Evolutionary conservation across 2,113 vertebrate genomes (phyloP).

Genomic region (Anseranas semipalmata): DNA sequence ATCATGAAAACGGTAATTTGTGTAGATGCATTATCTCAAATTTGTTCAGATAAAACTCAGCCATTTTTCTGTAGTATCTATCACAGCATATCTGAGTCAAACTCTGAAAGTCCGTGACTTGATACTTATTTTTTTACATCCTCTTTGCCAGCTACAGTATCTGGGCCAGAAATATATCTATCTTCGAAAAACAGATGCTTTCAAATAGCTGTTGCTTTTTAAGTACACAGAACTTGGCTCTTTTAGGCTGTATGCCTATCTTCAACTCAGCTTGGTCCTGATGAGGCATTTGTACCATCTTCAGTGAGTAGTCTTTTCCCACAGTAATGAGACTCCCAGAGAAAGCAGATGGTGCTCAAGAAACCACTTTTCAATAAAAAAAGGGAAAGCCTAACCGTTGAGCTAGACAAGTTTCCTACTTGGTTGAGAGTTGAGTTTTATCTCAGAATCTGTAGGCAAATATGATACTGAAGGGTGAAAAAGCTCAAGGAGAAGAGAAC

Average conservation of each 20-base stretch:
- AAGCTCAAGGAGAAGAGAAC: background rate
- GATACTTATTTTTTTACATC: background rate
- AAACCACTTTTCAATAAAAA: background rate
- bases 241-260: background rate
- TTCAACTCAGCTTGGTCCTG: background rate
- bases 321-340: background rate
- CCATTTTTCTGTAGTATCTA: background rate
- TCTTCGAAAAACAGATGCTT: background rate
- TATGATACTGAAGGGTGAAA: background rate
- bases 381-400: background rate
- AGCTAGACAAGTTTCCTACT: background rate
- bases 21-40: background rate
- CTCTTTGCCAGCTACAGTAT: background rate
- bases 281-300: background rate
- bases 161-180: background rate
- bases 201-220: background rate
- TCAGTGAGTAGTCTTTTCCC: background rate
- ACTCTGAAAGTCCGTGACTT: background rate
- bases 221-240: background rate
- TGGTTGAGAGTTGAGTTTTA: background rate
- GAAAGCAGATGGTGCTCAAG: background rate
- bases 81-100: background rate
- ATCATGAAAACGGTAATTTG: background rate
- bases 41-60: background rate
- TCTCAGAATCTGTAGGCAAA: background rate